phyloP scores from a whole-genome alignment of 2,888 invertebrate genomes.

The Eudasyphora cyanicolor region DNA sequence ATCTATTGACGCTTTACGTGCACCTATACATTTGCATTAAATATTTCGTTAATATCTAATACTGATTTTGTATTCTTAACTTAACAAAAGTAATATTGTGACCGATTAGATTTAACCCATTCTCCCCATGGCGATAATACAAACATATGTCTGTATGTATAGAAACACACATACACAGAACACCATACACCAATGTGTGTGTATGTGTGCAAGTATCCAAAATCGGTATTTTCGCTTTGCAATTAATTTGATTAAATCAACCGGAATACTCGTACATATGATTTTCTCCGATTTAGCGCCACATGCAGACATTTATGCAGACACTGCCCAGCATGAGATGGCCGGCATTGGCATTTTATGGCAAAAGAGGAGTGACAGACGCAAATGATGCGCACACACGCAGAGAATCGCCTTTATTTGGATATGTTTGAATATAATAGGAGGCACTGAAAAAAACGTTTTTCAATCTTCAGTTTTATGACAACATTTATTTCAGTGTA shows the following conservation, averaged over 20 bases:
- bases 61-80: too few species aligned
- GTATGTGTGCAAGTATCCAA: too few species aligned
- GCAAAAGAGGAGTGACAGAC: neutral
- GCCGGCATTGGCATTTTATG: neutral
- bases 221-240: neutral
- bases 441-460: too few species aligned
- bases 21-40: too few species aligned
- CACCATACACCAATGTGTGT: neutral
- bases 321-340: neutral
- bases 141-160: neutral
- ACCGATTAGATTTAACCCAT: neutral
- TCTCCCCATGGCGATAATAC: neutral
- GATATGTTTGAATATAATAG: too few species aligned
- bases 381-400: neutral
- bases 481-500: too few species aligned
- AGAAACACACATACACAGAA: neutral
- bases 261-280: neutral
- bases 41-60: too few species aligned
- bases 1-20: too few species aligned
- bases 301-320: neutral
- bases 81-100: neutral
- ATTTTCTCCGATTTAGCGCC: neutral
- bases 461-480: too few species aligned
- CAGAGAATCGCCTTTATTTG: neutral
- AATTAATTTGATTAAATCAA: conserved; percentile 11